phyloP scores from a whole-genome alignment of 2,888 invertebrate genomes.

The Eupelmus urozonus region DNA sequence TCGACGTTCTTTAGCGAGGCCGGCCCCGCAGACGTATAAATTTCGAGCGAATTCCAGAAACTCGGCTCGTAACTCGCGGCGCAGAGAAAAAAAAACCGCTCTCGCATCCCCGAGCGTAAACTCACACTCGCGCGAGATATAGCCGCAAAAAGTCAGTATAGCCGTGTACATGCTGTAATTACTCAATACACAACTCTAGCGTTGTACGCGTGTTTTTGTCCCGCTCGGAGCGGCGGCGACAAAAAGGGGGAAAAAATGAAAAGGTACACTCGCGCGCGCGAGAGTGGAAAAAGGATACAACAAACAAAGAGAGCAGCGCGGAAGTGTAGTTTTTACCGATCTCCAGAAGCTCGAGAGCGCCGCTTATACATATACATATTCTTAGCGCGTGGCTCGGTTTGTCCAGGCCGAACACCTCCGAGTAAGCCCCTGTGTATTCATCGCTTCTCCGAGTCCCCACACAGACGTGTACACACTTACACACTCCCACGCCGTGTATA shows the following conservation, averaged over 20 bases:
- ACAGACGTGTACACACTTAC: background rate
- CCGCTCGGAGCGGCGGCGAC: background rate
- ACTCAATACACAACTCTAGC: background rate
- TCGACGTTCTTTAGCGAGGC: background rate
- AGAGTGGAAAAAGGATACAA: background rate
- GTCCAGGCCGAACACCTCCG: conserved; percentile 16
- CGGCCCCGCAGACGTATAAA: background rate
- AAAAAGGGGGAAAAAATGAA: background rate
- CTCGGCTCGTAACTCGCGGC: background rate
- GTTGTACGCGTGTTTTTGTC: background rate
- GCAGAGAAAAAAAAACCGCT: background rate
- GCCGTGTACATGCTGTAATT: background rate
- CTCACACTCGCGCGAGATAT: too few species aligned
- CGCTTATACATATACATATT: too few species aligned
- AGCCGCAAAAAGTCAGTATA: too few species aligned
- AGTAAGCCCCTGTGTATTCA: background rate
- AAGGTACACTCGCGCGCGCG: background rate
- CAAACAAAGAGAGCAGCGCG: background rate
- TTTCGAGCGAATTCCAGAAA: background rate
- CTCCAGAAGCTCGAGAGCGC: background rate
- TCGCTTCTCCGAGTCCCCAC: background rate
- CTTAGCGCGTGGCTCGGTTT: conserved; percentile 12
- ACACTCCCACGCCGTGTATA: background rate
- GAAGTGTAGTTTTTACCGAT: background rate
- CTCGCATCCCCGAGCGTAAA: too few species aligned